Conservation (phyloP, 1,140 invertebrate species). For the Gryllus bimaculatus region DNA sequence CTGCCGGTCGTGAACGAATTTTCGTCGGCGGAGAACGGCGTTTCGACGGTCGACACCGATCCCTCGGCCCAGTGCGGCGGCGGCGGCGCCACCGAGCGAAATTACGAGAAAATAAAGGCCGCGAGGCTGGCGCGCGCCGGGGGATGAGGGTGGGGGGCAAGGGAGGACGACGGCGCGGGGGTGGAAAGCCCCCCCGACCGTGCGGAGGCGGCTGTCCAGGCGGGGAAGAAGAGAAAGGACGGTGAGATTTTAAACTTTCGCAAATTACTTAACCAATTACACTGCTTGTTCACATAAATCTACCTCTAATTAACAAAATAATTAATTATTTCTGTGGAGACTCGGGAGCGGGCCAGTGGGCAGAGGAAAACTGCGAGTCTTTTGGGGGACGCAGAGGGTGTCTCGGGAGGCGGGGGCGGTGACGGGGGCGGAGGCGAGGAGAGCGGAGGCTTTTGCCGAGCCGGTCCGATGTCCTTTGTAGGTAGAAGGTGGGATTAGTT, state of each 20-base stretch:
- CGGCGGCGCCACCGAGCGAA: not conserved
- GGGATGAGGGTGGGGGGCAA: not conserved
- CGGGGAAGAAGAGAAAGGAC: not conserved
- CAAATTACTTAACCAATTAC: slow-evolving; percentile 5
- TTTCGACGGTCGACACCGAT: too few species aligned
- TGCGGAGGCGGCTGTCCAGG: not conserved
- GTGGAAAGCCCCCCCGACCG: too few species aligned
- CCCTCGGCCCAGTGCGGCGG: too few species aligned
- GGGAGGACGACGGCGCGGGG: too few species aligned
- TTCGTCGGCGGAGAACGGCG: too few species aligned
- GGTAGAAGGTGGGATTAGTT: not conserved
- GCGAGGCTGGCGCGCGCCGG: not conserved
- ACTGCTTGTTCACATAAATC: slow-evolving; percentile 4
- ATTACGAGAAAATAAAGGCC: not conserved
- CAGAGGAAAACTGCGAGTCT: not conserved
- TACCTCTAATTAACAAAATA: slow-evolving; percentile 6
- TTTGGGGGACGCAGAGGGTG: not conserved
- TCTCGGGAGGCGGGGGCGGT: not conserved
- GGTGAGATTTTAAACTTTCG: slow-evolving; percentile 4
- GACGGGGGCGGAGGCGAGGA: not conserved
- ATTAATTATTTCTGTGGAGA: slow-evolving; percentile 1
- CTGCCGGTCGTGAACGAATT: too few species aligned
- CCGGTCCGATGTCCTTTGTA: not conserved
- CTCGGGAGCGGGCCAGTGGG: not conserved
- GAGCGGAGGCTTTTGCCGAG: not conserved